These are phyloP conservation scores for Xanthorhoe spadicearia DNA, from an alignment of 2,888 invertebrate species.

Conservation along the genomic window DNA sequence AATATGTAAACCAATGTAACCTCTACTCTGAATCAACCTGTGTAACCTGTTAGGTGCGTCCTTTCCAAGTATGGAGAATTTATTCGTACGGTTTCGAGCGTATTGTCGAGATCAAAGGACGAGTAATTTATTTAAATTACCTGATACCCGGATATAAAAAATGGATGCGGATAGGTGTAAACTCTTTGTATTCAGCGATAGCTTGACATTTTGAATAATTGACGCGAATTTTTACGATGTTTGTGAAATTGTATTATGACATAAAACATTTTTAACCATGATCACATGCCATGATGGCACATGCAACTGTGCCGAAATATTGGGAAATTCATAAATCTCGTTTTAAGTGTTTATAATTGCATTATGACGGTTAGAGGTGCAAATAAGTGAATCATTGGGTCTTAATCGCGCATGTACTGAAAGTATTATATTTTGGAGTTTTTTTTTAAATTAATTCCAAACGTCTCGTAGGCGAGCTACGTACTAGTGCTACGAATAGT, in stretches of 20 bases:
- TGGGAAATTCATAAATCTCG: too few species aligned
- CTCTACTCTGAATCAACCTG: neutral
- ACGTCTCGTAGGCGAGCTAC: too few species aligned
- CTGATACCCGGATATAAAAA: neutral
- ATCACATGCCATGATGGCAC: too few species aligned
- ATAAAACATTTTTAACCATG: too few species aligned
- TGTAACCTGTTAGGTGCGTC: conserved; percentile 13
- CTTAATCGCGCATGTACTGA: too few species aligned
- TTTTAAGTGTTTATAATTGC: too few species aligned
- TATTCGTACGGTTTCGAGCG: conserved; percentile 27
- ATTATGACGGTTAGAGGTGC: too few species aligned
- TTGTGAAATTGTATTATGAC: neutral
- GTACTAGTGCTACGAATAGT: too few species aligned
- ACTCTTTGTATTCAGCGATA: neutral
- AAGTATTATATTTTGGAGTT: too few species aligned
- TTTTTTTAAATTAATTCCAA: too few species aligned
- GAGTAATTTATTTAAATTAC: conserved; percentile 25
- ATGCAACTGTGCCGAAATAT: too few species aligned
- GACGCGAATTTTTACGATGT: neutral
- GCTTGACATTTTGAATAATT: neutral
- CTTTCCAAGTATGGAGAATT: conserved; percentile 20
- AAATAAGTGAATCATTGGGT: too few species aligned
- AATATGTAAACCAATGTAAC: neutral
- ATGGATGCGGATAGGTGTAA: neutral
- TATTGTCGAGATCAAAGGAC: conserved; percentile 22